These are phyloP conservation scores for Choloepus didactylus DNA, from an alignment of 2,797 vertebrate genomes.

Conservation along the genomic window DNA sequence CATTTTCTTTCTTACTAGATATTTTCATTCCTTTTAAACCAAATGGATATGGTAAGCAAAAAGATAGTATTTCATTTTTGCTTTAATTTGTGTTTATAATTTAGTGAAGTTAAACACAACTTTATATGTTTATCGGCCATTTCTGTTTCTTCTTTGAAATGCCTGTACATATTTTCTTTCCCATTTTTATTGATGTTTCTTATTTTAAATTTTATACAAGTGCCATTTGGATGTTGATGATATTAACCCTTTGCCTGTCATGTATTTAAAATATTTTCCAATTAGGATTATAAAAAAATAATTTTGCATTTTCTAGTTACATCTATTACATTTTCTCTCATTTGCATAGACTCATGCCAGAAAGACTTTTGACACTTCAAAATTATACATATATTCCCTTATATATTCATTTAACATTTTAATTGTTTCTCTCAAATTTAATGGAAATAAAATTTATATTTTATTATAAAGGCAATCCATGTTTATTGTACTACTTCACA, in stretches of 20 bases:
- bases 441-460: not conserved
- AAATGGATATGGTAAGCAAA: not conserved
- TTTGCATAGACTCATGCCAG: not conserved
- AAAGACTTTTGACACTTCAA: not conserved
- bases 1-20: not conserved
- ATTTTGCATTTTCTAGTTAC: not conserved
- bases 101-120: not conserved
- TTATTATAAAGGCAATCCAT: not conserved
- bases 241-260: not conserved
- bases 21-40: not conserved
- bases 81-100: not conserved
- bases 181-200: not conserved
- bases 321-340: not conserved
- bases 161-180: not conserved
- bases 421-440: not conserved
- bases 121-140: not conserved
- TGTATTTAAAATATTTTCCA: not conserved
- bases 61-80: not conserved
- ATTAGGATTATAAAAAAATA: not conserved
- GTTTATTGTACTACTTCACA: not conserved
- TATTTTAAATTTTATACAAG: not conserved
- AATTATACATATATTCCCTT: not conserved
- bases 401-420: not conserved
- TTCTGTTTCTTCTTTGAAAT: conserved; percentile 52
- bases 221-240: not conserved